Evolutionary conservation across 2,797 vertebrate genomes (phyloP), one percentile per base, ranked within the genome.

Genomic region (Tamandua tetradactyla): DNA sequence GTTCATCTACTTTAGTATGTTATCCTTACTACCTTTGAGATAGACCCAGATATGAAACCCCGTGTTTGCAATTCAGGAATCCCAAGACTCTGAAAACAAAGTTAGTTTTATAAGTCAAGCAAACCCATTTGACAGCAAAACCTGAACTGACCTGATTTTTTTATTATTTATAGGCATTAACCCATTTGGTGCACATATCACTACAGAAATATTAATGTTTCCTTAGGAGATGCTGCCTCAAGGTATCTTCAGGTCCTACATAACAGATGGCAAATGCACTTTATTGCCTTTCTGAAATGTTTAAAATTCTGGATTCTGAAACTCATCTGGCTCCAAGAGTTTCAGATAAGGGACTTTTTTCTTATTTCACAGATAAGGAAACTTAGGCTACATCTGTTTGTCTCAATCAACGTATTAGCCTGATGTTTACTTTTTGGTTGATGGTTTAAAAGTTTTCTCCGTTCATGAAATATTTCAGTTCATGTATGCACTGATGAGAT

Each of bases 121-220:
- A 95, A 91, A 93, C 11, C 87, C 42, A 74, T 35, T 94, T 61
- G 37, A 35, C 61, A 83, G 30, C 71, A 75, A 95, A 95, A 62
- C 12, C 57, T 78, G 32, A 89, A 55, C 47, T 74, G 44, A n/a
- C 11, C 55, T 80, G 52, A 64, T 15, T 42, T 25, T n/a, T 20
- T 74, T 17, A 49, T 25, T 72, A 62, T 22, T 78, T 64, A 49
- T 1, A 20, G 7, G 62, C 62, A 80, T 62, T 47, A 75, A 57
- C 27, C 25, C 22, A 85, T 86, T 76, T n/a, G n/a, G 57, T 92
- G 7, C 15, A 84, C 2, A 49, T 76, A 76, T 81, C 52, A 74
- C n/a, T 52, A 82, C 2, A 86, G 49, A 93, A 86, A 79, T 78
- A 57, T 71, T 64, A 71, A 69, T 75, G 20, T 81, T 87, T 93